phyloP scores from a whole-genome alignment of 2,797 vertebrate species.

The Cryptoprocta ferox region DNA sequence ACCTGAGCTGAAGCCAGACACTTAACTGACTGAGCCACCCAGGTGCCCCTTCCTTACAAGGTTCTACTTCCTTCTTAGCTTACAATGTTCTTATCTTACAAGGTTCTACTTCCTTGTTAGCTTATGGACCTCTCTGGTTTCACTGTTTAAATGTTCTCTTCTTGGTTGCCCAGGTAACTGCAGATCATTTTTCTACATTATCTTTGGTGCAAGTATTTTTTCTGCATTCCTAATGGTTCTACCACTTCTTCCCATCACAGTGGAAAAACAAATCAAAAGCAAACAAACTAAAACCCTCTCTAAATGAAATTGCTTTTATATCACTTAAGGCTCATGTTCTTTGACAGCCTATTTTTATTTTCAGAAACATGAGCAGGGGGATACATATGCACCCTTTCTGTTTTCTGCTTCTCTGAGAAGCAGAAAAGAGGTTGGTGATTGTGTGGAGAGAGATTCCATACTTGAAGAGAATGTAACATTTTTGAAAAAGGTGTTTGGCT shows the following conservation, averaged over 20 bases:
- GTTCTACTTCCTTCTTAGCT: not conserved
- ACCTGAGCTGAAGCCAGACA: too few relatives aligned
- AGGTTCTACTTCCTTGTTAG: not conserved
- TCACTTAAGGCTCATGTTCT: not conserved
- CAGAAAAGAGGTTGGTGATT: not conserved
- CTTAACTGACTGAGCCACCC: too few relatives aligned
- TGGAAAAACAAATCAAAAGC: not conserved
- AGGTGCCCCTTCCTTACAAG: not conserved
- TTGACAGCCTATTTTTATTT: not conserved
- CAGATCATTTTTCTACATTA: not conserved
- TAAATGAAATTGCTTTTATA: constrained; percentile 30
- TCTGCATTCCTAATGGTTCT: not conserved
- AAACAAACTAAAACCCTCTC: not conserved
- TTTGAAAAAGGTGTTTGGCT: not conserved
- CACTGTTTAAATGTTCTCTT: not conserved
- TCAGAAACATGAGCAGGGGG: not conserved
- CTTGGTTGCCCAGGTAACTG: not conserved
- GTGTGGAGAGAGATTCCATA: not conserved
- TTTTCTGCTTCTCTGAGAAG: not conserved
- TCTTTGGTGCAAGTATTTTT: not conserved
- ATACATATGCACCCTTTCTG: not conserved
- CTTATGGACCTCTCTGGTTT: not conserved
- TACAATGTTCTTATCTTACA: too few relatives aligned
- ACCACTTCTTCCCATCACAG: not conserved
- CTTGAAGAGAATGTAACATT: not conserved